phyloP scores from a whole-genome alignment of 1,140 invertebrate species.

The Zaprionus kolodkinae region DNA sequence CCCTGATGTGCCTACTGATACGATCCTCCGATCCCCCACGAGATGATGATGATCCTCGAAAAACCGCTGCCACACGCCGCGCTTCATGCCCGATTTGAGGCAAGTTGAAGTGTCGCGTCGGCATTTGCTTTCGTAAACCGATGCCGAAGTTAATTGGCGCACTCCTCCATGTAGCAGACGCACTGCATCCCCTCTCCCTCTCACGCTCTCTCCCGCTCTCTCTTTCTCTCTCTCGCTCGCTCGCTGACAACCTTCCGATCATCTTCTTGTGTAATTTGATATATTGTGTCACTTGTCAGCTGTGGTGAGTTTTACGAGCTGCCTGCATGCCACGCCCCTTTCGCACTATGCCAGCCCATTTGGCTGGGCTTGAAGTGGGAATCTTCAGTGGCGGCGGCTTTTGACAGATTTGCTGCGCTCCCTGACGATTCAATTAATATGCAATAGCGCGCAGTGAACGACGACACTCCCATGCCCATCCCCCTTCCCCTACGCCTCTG shows the following conservation, averaged over 20 bases:
- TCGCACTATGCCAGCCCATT: constrained; percentile 14
- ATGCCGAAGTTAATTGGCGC: constrained; percentile 80
- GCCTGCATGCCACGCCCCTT: constrained; percentile 45
- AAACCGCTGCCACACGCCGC: constrained; percentile 61
- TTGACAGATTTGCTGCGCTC: constrained; percentile 83
- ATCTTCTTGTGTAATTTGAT: constrained; percentile 81
- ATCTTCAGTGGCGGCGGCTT: constrained; percentile 61
- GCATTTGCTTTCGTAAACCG: constrained; percentile 74
- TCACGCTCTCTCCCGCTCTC: neutral
- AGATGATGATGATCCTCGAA: neutral
- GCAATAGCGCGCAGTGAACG: constrained; percentile 77
- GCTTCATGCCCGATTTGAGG: constrained; percentile 75
- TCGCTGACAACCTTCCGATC: constrained; percentile 79
- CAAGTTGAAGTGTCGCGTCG: constrained; percentile 48
- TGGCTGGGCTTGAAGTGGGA: constrained; percentile 5
- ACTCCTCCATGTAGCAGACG: constrained; percentile 50
- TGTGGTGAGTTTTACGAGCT: constrained; percentile 78
- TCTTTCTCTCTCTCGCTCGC: neutral
- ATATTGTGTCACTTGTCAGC: constrained; percentile 81
- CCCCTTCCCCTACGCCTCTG: constrained; percentile 2
- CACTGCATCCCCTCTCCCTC: neutral
- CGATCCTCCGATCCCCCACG: neutral
- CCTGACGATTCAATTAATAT: constrained; percentile 81
- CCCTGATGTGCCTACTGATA: neutral
- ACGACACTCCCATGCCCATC: constrained; percentile 39